Evolutionary conservation across 2,797 vertebrate genomes (phyloP).

Genomic region (Poeciliopsis gracilis): DNA sequence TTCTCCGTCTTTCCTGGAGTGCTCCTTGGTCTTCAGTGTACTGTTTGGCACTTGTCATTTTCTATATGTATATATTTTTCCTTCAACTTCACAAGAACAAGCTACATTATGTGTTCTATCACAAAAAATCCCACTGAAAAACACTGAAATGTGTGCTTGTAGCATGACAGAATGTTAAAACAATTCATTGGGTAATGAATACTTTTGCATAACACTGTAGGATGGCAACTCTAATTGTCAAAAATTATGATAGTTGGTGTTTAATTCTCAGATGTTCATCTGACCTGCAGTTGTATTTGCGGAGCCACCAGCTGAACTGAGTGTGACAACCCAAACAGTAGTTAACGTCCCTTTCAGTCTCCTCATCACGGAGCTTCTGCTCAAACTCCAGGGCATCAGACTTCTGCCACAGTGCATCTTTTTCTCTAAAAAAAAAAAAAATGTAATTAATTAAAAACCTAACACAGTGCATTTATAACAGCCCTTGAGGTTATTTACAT

Average conservation of each 20-base stretch:
- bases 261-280: slow-evolving; percentile 7
- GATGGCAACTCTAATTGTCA: not conserved
- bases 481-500: not conserved
- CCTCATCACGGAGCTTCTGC: slow-evolving; percentile 90
- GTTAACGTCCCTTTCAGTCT: slow-evolving; percentile 86
- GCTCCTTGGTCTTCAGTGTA: not conserved
- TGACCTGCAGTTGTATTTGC: slow-evolving; percentile 93
- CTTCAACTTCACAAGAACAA: not conserved
- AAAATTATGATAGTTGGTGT: not conserved
- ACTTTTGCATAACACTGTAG: not conserved
- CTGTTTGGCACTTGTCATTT: not conserved
- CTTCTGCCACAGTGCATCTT: slow-evolving; percentile 95
- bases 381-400: slow-evolving; percentile 94
- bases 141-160: not conserved
- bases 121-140: not conserved
- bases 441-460: not conserved
- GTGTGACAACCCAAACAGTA: slow-evolving; percentile 88
- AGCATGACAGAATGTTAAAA: not conserved
- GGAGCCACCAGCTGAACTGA: slow-evolving; percentile 93
- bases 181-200: not conserved
- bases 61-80: too few species aligned
- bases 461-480: not conserved
- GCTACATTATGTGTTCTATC: not conserved
- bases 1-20: not conserved
- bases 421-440: slow-evolving; percentile 48